Conservation (phyloP, 2,888 invertebrate genomes). For the Amphimallon solstitiale region DNA sequence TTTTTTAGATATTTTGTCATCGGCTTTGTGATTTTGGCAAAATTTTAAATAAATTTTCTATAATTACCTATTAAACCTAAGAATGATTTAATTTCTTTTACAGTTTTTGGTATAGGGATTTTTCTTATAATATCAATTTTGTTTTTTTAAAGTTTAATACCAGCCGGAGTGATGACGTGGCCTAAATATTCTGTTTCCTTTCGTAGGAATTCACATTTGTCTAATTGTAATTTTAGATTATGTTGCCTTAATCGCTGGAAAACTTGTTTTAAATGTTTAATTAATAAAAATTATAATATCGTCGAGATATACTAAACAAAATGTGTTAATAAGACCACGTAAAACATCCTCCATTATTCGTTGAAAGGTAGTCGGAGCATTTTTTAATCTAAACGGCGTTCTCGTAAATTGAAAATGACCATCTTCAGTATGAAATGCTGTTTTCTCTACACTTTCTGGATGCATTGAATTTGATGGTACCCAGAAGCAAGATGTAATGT, state of each 20-base stretch:
- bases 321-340: neutral
- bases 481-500: conserved; percentile 50
- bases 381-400: conserved; percentile 51
- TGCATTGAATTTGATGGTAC: conserved; percentile 49
- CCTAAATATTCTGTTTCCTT: no score
- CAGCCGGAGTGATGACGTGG: conserved; percentile 34
- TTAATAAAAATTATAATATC: conserved; percentile 46
- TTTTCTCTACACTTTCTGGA: conserved; percentile 44
- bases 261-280: conserved; percentile 38
- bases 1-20: no score
- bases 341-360: conserved; percentile 41
- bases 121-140: no score
- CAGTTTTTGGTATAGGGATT: no score
- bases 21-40: no score
- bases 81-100: no score
- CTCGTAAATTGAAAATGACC: conserved; percentile 48
- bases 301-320: conserved; percentile 45
- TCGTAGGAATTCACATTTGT: no score
- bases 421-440: conserved; percentile 47
- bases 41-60: no score
- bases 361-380: conserved; percentile 48
- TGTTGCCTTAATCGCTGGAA: conserved; percentile 40
- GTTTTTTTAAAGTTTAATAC: conserved; percentile 37
- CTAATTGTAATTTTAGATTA: conserved; percentile 46
- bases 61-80: no score